phyloP scores from a whole-genome alignment of 1,140 invertebrate species.

The Aphidius gifuensis region DNA sequence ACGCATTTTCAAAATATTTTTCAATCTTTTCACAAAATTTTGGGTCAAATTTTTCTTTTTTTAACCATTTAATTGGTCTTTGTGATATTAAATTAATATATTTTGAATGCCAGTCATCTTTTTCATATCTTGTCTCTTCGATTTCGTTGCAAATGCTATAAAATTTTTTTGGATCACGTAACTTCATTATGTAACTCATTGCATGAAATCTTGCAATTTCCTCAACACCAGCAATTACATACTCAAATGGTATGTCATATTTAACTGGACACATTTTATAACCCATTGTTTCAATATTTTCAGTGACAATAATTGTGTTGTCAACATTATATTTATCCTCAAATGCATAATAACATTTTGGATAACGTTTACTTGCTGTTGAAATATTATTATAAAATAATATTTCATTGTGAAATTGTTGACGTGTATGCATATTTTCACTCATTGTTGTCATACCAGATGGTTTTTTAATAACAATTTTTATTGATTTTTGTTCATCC shows the following conservation, averaged over 20 bases:
- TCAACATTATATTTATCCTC: constrained; percentile 7
- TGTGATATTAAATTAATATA: not conserved
- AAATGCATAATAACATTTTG: constrained; percentile 26
- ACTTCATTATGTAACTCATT: constrained; percentile 41
- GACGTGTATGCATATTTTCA: not conserved
- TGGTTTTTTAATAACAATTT: constrained; percentile 27
- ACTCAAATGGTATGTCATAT: constrained; percentile 29
- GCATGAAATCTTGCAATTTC: constrained; percentile 49
- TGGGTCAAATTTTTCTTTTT: constrained; percentile 23
- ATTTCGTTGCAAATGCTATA: constrained; percentile 31
- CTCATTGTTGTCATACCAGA: accelerated
- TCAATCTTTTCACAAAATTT: constrained; percentile 31
- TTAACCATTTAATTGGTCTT: constrained; percentile 25
- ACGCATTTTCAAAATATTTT: constrained; percentile 22
- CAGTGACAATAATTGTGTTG: constrained; percentile 34
- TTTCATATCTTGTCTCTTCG: constrained; percentile 21
- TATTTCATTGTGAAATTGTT: constrained; percentile 42
- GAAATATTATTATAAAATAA: constrained; percentile 34
- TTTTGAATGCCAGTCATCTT: accelerated
- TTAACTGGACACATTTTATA: constrained; percentile 20
- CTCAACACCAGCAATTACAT: constrained; percentile 36
- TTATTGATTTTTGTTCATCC: not conserved
- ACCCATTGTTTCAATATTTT: constrained; percentile 33
- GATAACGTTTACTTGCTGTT: constrained; percentile 10
- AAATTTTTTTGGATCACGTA: constrained; percentile 34